Conservation (phyloP, 2,113 vertebrate species). For the Electrona antarctica region DNA sequence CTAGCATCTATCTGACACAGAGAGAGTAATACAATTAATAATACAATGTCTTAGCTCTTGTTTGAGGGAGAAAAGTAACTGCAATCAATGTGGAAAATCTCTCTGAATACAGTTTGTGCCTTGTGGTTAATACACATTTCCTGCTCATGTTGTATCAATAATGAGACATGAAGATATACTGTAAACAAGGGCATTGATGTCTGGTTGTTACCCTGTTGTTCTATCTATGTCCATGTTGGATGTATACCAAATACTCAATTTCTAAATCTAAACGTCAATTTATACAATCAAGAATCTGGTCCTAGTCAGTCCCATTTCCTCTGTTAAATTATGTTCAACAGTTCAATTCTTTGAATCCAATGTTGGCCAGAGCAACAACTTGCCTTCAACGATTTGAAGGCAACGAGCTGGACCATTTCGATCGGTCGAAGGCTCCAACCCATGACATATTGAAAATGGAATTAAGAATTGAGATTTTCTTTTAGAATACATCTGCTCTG, state of each 20-base stretch:
- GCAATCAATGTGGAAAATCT: no score
- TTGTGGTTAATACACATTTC: conserved; percentile 4
- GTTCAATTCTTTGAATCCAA: conserved; percentile 37
- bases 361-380: conserved; percentile 2
- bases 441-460: conserved; percentile 34
- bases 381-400: background rate
- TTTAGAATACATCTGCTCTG: conserved; percentile 18
- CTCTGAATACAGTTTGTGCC: background rate
- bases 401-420: conserved; percentile 8
- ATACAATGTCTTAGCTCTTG: no score
- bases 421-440: background rate
- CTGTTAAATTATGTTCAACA: background rate
- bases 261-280: conserved; percentile 31
- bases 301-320: background rate
- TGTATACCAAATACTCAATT: conserved; percentile 16
- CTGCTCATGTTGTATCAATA: no score
- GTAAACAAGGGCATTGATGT: conserved; percentile 18
- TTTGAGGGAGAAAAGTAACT: background rate
- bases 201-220: conserved; percentile 24
- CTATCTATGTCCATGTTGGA: background rate
- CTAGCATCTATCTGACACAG: no score
- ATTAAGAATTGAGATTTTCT: conserved; percentile 13
- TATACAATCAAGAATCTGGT: background rate
- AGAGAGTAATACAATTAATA: no score
- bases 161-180: background rate